Conservation (phyloP, 2,113 vertebrate genomes). For the Myotis davidii region DNA sequence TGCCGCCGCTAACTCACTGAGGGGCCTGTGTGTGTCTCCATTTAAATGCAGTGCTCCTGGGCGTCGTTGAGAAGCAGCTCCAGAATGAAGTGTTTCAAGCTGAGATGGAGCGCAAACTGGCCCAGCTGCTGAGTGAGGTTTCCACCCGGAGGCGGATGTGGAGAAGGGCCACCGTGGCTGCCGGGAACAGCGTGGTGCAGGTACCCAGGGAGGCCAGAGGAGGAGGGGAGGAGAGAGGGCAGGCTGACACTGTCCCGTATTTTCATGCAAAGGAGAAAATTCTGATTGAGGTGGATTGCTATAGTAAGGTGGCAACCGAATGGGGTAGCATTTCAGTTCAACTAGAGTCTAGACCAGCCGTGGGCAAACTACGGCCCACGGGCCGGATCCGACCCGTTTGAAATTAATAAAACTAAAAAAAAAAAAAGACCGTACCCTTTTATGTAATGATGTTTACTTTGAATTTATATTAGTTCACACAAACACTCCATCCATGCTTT, state of each 20-base stretch:
- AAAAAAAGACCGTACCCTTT: no score
- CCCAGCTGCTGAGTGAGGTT: slow-evolving; percentile 91
- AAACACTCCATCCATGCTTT: no score
- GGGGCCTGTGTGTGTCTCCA: slow-evolving; percentile 12
- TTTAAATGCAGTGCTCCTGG: slow-evolving; percentile 87
- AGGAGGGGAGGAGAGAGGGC: no score
- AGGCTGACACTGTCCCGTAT: accelerated
- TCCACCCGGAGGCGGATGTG: slow-evolving; percentile 87
- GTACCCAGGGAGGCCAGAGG: slow-evolving; percentile 77
- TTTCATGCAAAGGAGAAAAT: no score
- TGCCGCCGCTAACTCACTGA: not conserved
- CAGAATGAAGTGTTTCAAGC: slow-evolving; percentile 92
- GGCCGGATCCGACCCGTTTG: no score
- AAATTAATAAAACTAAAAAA: no score
- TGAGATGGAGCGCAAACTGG: slow-evolving; percentile 94
- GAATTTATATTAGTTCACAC: no score
- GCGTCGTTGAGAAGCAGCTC: slow-evolving; percentile 91
- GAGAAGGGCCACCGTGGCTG: slow-evolving; percentile 91
- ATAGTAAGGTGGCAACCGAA: not conserved
- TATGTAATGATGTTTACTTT: no score
- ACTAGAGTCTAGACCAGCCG: not conserved
- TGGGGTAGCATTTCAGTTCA: not conserved
- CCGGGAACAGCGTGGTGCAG: slow-evolving; percentile 92
- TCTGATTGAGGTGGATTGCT: not conserved
- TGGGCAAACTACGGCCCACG: no score